Base-by-base conservation (phyloP, 92 coral and sea anemone genomes). In the Parazoanthus darwini region DNA sequence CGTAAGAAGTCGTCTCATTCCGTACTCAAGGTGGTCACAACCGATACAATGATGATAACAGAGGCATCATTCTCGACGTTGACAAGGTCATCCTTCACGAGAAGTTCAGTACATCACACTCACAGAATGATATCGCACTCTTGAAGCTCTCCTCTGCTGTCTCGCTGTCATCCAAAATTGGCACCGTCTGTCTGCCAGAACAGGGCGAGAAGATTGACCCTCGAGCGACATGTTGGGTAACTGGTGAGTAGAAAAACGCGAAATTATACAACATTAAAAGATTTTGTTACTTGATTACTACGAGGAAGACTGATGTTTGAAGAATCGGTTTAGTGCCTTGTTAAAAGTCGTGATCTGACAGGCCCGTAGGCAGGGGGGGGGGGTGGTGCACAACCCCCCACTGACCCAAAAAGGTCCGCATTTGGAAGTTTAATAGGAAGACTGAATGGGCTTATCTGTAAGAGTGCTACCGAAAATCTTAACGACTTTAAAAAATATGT, bases 121-220 rank as follows among this genome's bases (percentile, higher is more conserved):
- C 77, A 70, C 78, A 68, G 37, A 70, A 84, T 18, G 87, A 84
- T 26, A 70, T 84, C 78, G 77, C 87, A 18, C 63, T 84, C 20
- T 35, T 84, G 63, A 84, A 84, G 76, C 87, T 84, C 3, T 68
- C 78, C 87, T 38, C 63, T 22, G 36, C 74, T 26, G 87, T 84
- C 42, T 46, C 35, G 11, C 87, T 84, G 2, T 22, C 63, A 13
- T 42, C 87, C 11, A 84, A 73, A 36, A 46, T 84, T 6, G 76
- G 76, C 65, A 70, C 77, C 1, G 87, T 84, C 14, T 84, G 87
- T 84, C 37, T 84, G 15, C 87, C 87, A 3, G 15, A 23, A 2
- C 87, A 84, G 77, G 87, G 87, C 2, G 78, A 74, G 3, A 37
- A 33, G 78, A 74, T 74, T 39, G 78, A 74, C 78, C 50, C 78